phyloP scores from a whole-genome alignment of 2,113 vertebrate genomes.

The Mus spicilegus region DNA sequence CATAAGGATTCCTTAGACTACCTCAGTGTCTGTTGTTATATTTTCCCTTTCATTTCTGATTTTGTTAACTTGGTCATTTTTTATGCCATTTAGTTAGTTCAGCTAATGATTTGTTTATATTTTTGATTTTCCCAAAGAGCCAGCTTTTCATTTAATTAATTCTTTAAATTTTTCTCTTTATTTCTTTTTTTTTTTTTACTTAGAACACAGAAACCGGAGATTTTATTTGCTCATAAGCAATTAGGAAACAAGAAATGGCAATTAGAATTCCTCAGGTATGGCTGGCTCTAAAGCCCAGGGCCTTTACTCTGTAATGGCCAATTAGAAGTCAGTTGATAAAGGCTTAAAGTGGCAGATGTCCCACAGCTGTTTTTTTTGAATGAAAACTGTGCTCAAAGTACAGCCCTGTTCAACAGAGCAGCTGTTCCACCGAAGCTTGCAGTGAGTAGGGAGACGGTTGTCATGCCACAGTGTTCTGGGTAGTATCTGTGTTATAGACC shows the following conservation, averaged over 20 bases:
- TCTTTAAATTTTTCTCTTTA: too few relatives aligned
- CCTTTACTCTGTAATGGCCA: neutral
- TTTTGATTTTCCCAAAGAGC: too few relatives aligned
- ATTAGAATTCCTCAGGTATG: neutral
- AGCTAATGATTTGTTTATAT: too few relatives aligned
- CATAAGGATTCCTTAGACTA: too few relatives aligned
- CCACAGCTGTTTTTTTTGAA: neutral
- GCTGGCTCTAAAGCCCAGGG: neutral
- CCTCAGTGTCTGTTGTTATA: too few relatives aligned
- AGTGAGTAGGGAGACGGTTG: neutral
- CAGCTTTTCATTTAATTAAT: too few relatives aligned
- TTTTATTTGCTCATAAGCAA: constrained; percentile 11
- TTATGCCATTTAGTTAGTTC: too few relatives aligned
- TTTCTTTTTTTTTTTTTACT: too few relatives aligned
- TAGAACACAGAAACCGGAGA: constrained; percentile 6
- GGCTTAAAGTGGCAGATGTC: neutral
- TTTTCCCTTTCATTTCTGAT: too few relatives aligned
- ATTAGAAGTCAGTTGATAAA: constrained; percentile 33
- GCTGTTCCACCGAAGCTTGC: constrained; percentile 3
- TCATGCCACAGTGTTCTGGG: neutral
- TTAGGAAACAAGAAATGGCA: neutral
- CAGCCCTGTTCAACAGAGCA: neutral
- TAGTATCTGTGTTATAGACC: neutral
- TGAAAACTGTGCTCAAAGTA: constrained; percentile 27
- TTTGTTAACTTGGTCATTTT: too few relatives aligned